Conservation (phyloP, 2,797 vertebrate genomes). For the Etheostoma perlongum region DNA sequence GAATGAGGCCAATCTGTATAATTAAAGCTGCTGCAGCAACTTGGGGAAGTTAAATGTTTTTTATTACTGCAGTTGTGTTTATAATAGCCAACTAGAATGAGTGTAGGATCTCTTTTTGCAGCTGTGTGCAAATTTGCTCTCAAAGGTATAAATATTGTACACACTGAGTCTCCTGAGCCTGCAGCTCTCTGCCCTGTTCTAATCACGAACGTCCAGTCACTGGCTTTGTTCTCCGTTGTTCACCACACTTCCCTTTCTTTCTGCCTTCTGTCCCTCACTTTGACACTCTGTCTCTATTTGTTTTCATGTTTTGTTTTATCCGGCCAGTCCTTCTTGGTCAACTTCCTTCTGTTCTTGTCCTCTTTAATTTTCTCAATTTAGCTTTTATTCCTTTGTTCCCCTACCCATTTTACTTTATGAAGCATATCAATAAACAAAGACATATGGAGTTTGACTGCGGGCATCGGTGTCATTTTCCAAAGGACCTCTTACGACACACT, state of each 20-base stretch:
- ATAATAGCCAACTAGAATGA: background rate
- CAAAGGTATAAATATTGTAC: background rate
- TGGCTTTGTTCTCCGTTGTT: slow-evolving; percentile 6
- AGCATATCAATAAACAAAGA: slow-evolving; percentile 19
- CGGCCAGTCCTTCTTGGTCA: background rate
- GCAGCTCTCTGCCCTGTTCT: slow-evolving; percentile 4
- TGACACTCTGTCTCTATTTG: slow-evolving; percentile 4
- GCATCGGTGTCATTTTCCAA: background rate
- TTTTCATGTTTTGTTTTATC: background rate
- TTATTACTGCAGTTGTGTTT: background rate
- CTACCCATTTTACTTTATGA: slow-evolving; percentile 1
- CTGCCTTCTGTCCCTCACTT: background rate
- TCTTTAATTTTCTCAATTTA: slow-evolving; percentile 7
- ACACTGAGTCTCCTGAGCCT: background rate
- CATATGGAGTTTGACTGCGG: background rate
- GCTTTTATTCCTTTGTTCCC: slow-evolving; percentile 1
- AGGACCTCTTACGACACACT: background rate
- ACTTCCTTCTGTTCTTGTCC: background rate
- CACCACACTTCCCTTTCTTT: background rate
- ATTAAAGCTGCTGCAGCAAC: slow-evolving; percentile 1
- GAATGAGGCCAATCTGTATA: slow-evolving; percentile 12
- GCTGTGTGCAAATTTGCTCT: background rate
- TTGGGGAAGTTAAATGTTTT: slow-evolving; percentile 4
- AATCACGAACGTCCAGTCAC: slow-evolving; percentile 32
- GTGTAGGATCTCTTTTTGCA: slow-evolving; percentile 3